Evolutionary conservation across 2,113 vertebrate species (phyloP).

Genomic region (Cryptotis parvus): DNA sequence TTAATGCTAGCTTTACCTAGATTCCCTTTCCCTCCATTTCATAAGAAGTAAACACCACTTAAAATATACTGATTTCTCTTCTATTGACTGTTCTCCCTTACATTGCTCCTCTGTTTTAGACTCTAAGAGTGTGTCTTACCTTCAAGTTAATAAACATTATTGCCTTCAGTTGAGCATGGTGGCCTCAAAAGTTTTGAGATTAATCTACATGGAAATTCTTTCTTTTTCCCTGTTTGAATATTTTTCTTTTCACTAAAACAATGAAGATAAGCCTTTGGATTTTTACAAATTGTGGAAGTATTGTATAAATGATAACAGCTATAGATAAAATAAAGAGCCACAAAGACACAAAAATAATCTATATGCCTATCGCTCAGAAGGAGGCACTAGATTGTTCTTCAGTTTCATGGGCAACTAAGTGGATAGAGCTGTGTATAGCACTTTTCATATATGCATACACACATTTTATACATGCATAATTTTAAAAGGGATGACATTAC

Average conservation of each 20-base stretch:
- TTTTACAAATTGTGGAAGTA: neutral
- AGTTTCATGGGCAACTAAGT: neutral
- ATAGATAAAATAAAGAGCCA: neutral
- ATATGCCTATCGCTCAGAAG: neutral
- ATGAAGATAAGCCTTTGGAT: neutral
- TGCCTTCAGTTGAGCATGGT: neutral
- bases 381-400: neutral
- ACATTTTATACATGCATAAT: neutral
- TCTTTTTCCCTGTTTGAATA: neutral
- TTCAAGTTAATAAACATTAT: conserved; percentile 13
- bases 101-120: neutral
- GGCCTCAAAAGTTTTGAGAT: neutral
- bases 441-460: neutral
- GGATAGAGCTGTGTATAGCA: neutral
- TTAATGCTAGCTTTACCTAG: neutral
- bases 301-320: neutral
- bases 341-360: neutral
- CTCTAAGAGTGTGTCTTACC: neutral
- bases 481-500: neutral
- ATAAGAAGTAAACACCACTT: neutral
- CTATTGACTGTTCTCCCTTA: neutral
- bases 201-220: conserved; percentile 16
- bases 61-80: conserved; percentile 12
- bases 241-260: conserved; percentile 41
- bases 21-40: neutral